Evolutionary conservation across 2,888 invertebrate species (phyloP).

Genomic region (Dryocosmus kuriphilus): DNA sequence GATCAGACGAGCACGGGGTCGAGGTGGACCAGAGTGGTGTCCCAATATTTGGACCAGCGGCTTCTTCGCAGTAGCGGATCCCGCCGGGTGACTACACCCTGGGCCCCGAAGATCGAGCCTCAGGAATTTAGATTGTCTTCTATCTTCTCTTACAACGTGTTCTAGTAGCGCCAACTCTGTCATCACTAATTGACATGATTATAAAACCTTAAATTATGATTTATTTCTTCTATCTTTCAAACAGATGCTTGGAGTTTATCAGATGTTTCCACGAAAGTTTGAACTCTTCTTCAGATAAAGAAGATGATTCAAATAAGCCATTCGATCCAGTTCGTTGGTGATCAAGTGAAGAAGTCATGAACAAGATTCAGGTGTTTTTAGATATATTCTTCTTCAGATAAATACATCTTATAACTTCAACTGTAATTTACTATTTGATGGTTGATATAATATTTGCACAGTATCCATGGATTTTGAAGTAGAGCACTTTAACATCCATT

Average conservation of each 20-base stretch:
- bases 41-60: constrained; percentile 73
- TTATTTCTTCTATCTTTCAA: background rate
- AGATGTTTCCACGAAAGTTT: background rate
- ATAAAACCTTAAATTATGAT: background rate
- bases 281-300: background rate
- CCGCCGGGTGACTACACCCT: constrained; percentile 4
- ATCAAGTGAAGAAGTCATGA: too few relatives aligned
- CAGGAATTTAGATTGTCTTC: constrained; percentile 15
- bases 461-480: background rate
- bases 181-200: constrained; percentile 28
- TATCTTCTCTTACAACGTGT: constrained; percentile 2
- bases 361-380: too few relatives aligned
- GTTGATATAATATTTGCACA: too few relatives aligned
- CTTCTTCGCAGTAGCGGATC: constrained; percentile 32
- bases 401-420: too few relatives aligned
- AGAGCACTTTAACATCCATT: background rate
- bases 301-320: too few relatives aligned
- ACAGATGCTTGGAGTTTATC: background rate
- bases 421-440: too few relatives aligned
- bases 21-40: constrained; percentile 60
- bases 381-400: too few relatives aligned
- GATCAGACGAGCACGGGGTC: constrained; percentile 50
- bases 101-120: background rate
- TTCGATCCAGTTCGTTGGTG: too few relatives aligned
- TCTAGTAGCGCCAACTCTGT: constrained; percentile 24